Base-by-base conservation (phyloP, 2,888 invertebrate genomes). In the Andrena hattorfiana region DNA sequence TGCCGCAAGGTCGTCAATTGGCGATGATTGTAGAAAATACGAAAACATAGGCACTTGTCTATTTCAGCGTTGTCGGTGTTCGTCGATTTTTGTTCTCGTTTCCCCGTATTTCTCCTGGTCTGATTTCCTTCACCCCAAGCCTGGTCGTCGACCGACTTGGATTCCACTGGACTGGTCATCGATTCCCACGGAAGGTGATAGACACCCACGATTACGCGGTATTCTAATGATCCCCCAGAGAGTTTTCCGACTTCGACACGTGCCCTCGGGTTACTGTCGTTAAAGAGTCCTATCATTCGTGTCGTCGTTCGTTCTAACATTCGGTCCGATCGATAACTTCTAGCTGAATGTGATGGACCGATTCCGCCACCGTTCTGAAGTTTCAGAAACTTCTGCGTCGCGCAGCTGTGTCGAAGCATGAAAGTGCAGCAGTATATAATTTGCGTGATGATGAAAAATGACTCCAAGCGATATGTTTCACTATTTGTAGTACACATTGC, bases 221-320 rank as follows among this genome's bases (percentile, higher is more conserved):
- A 84, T 84, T 83, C 83, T 90, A 89, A 89, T 89, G 89, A 87
- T 82, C 69, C 87, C 84, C 85, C 42, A 67, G 86, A 79, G 90
- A 85, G 85, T 90, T 90, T 85, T 78, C 72, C 87, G 70, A 74
- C 81, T 81, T 72, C 70, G 68, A 84, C 83, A 81, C 81, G 83
- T 77, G 86, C 85, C 86, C 84, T 60, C 48, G 76, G 86, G 77
- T 83, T 72, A 82, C 81, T 56, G 62, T 77, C 79, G 79, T 73
- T 83, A 79, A 87, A 86, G 88, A 80, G 73, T 77, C 84, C 76
- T 77, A 77, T 75, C 82, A 67, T 63, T 62, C 51, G 59, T 69
- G 81, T 81, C 81, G 73, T 42, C 64, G 59, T 35, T 71, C 75
- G 30, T 75, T 68, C 80, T 74, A 80, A 76, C 74, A 67, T 67